These are phyloP conservation scores for Urocynchramus pylzowi DNA, from an alignment of 2,113 vertebrate genomes.

Conservation along the genomic window DNA sequence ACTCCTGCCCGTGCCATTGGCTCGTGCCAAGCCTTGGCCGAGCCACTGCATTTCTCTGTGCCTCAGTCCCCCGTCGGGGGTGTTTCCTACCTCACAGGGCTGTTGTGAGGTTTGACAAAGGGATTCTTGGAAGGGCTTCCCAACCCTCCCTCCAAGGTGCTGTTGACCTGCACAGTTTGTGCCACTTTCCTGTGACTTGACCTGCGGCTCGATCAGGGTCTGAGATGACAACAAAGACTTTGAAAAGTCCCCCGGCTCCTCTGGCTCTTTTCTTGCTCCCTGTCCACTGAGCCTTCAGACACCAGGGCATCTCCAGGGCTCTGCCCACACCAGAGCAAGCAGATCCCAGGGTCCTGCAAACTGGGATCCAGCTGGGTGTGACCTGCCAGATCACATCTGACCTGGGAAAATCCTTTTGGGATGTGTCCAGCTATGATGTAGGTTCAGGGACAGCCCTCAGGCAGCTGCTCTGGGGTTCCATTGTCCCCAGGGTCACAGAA, in stretches of 20 bases:
- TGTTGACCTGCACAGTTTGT: conserved; percentile 35
- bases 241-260: background rate
- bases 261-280: background rate
- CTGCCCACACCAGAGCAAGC: background rate
- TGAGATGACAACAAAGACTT: conserved; percentile 34
- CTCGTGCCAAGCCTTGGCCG: background rate
- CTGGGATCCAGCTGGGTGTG: background rate
- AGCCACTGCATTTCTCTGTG: conserved; percentile 21
- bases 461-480: background rate
- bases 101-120: conserved; percentile 52
- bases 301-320: background rate
- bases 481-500: background rate
- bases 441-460: background rate
- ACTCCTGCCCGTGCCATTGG: background rate
- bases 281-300: background rate
- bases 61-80: background rate
- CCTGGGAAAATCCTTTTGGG: background rate
- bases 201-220: conserved; percentile 1
- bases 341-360: background rate
- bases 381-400: background rate
- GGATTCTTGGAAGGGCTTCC: conserved; percentile 6
- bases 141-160: conserved; percentile 49
- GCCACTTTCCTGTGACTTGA: conserved; percentile 55
- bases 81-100: conserved; percentile 57
- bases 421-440: no score